Conservation (phyloP, 2,113 vertebrate genomes). For the Seriola quinqueradiata region DNA sequence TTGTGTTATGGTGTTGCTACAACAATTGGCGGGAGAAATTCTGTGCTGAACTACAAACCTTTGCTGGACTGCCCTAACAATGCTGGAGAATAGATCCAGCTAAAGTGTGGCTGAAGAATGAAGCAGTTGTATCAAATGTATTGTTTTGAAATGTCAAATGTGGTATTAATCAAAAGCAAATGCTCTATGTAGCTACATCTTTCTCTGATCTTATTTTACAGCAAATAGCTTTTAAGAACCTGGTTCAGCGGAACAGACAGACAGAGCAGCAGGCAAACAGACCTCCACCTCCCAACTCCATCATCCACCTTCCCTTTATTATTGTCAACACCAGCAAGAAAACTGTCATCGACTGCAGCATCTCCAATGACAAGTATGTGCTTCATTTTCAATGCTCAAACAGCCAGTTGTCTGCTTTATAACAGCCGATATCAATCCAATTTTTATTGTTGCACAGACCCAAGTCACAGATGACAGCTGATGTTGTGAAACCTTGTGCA, state of each 20-base stretch:
- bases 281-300: slow-evolving; percentile 94
- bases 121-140: not conserved
- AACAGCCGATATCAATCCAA: too few relatives aligned
- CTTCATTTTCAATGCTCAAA: not conserved
- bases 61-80: not conserved
- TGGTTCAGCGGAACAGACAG: slow-evolving; percentile 96
- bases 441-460: too few relatives aligned
- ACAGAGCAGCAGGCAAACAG: slow-evolving; percentile 93
- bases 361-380: slow-evolving; percentile 98
- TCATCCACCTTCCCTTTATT: slow-evolving; percentile 98
- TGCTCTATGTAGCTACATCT: not conserved
- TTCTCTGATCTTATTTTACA: slow-evolving; percentile 73
- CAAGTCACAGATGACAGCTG: too few relatives aligned
- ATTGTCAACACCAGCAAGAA: slow-evolving; percentile 99
- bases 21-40: too few relatives aligned
- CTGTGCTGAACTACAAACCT: not conserved
- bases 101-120: not conserved
- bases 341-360: slow-evolving; percentile 99
- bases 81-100: not conserved
- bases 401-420: too few relatives aligned
- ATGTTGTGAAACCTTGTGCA: too few relatives aligned
- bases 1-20: too few relatives aligned
- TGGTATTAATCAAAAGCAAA: not conserved
- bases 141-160: not conserved
- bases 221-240: slow-evolving; percentile 99